Evolutionary conservation across 1,140 invertebrate genomes (phyloP).

Genomic region (Drosophila nebulosa): DNA sequence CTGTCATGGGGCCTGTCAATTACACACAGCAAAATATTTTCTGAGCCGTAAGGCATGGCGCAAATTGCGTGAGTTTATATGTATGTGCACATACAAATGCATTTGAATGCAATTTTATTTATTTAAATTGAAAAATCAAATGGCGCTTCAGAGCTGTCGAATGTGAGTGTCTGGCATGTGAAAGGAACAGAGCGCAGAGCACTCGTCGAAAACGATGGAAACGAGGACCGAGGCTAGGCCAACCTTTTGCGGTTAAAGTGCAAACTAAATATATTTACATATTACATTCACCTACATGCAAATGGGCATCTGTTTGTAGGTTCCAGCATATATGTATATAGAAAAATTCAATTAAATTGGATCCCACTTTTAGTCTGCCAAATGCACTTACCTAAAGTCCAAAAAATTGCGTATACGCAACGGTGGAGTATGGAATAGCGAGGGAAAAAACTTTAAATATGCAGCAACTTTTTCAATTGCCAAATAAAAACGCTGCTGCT

Average conservation of each 20-base stretch:
- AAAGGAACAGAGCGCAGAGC: background rate
- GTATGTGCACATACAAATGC: conserved; percentile 28
- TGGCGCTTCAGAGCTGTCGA: conserved; percentile 35
- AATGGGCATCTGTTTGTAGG: background rate
- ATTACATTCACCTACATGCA: background rate
- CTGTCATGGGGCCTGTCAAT: conserved; percentile 66
- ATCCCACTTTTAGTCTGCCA: conserved; percentile 30
- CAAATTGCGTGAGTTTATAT: conserved; percentile 3
- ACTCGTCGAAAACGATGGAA: background rate
- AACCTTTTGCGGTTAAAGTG: conserved; percentile 38
- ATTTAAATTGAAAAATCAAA: conserved; percentile 69
- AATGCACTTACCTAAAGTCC: conserved; percentile 30
- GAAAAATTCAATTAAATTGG: conserved; percentile 55
- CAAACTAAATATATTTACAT: conserved; percentile 24
- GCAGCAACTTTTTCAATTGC: conserved; percentile 57
- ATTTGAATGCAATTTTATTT: conserved; percentile 55
- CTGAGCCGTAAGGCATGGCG: conserved; percentile 16
- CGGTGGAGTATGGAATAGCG: conserved; percentile 2
- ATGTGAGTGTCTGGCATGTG: background rate
- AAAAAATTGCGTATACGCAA: conserved; percentile 46
- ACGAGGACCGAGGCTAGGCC: background rate
- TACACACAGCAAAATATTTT: conserved; percentile 24
- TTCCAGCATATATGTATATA: background rate
- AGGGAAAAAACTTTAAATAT: conserved; percentile 22
- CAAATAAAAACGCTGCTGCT: conserved; percentile 46